These are phyloP conservation scores for Macaria liturata DNA, from an alignment of 2,888 invertebrate species.

Conservation along the genomic window DNA sequence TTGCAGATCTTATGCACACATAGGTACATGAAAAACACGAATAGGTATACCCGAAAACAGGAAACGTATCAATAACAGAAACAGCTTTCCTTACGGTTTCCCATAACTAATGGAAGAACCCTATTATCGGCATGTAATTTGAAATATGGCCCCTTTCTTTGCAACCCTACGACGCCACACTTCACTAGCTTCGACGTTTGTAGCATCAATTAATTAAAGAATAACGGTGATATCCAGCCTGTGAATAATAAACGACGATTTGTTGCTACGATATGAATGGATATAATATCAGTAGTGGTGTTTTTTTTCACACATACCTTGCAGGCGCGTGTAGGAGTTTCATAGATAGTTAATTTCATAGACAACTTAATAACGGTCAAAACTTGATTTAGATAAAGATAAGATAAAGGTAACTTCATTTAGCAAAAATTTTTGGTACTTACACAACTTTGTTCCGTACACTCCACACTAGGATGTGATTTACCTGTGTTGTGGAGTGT, in stretches of 20 bases:
- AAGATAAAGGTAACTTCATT: too few relatives aligned
- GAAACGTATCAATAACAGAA: too few relatives aligned
- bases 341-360: too few relatives aligned
- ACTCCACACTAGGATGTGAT: too few relatives aligned
- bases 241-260: slow-evolving; percentile 51
- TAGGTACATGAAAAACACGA: too few relatives aligned
- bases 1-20: too few relatives aligned
- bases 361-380: too few relatives aligned
- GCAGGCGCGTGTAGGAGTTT: slow-evolving; percentile 35
- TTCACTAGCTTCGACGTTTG: slow-evolving; percentile 65
- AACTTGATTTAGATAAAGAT: too few relatives aligned
- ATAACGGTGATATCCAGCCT: slow-evolving; percentile 45
- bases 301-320: slow-evolving; percentile 73
- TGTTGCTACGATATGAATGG: slow-evolving; percentile 31
- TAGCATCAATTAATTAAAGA: slow-evolving; percentile 71
- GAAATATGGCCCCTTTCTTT: slow-evolving; percentile 32
- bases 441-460: too few relatives aligned
- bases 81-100: slow-evolving; percentile 12
- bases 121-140: slow-evolving; percentile 31
- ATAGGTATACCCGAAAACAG: too few relatives aligned
- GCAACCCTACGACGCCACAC: slow-evolving; percentile 52
- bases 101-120: slow-evolving; percentile 18
- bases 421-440: too few relatives aligned
- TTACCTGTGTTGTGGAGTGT: too few relatives aligned
- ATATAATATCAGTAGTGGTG: slow-evolving; percentile 43